Evolutionary conservation across 2,797 vertebrate genomes (phyloP), one percentile per base, ranked within the genome.

Genomic region (Orientallactaga sibirica): DNA sequence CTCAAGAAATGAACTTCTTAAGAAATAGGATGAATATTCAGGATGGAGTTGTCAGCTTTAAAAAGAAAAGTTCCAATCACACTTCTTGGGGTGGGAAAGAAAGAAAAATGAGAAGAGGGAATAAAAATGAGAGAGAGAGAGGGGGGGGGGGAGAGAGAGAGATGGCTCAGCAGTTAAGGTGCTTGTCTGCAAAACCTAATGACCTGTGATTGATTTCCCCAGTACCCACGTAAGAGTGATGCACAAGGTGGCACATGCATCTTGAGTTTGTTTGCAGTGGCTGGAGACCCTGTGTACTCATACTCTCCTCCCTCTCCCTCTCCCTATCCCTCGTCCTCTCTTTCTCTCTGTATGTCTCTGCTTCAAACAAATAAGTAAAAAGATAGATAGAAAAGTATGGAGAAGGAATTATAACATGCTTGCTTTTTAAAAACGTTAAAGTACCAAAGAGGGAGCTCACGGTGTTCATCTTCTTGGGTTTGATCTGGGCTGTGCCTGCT

Each of bases 1-100:
- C 68, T 89, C 90, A 70, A 87, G 88, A 95, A 25, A 88, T 70
- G 48, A 86, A 87, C 29, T 91, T 94, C 43, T 76, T 86, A 92
- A 74, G 66, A 84, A 91, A 89, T 27, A 75, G 52, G 73, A 91
- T 76, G 43, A 68, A 22, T 78, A 93, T 58, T 88, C 66, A 88
- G 37, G 33, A 22, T 3, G 33, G 25, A 48, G 37, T n/a, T 55
- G n/a, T 78, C 73, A 78, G 33, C 11, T 75, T 71, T 43, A 25
- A 75, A 76, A 79, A 48, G 10, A 48, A 22, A 43, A 67, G 1
- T 52, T 86, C 27, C 77, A 79, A 74, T 68, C 27, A 64, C 41
- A 61, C 19, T 79, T 61, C n/a, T 76, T 78, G 8, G 22, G 19
- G 71, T 58, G 22, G 37, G 2, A 11, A 88, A 68, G 55, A 41